These are phyloP conservation scores for Bruchidius siliquastri DNA, from an alignment of 2,888 invertebrate genomes.

Conservation along the genomic window DNA sequence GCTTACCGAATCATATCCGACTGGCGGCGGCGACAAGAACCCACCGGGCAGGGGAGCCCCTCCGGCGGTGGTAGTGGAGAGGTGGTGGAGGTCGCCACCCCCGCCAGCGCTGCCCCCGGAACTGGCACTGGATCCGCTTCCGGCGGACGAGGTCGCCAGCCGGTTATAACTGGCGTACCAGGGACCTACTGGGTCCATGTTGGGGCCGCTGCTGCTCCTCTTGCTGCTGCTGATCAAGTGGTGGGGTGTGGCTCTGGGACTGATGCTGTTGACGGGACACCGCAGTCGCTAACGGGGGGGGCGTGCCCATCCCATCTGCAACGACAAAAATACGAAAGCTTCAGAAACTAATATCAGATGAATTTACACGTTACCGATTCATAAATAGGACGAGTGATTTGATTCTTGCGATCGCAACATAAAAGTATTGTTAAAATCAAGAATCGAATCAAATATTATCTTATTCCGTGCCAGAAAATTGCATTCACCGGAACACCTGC, in stretches of 20 bases:
- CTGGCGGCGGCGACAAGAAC: constrained; percentile 69
- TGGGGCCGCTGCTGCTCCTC: constrained; percentile 7
- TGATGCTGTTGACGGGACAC: background rate
- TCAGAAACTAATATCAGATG: no score
- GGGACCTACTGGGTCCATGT: constrained; percentile 86
- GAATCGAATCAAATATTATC: no score
- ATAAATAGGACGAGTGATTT: no score
- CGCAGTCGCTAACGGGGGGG: background rate
- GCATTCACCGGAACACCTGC: no score
- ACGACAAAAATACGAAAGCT: no score
- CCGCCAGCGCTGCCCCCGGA: background rate
- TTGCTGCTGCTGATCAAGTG: background rate
- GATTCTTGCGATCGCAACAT: no score
- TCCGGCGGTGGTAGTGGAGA: constrained; percentile 47
- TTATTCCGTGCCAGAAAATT: no score
- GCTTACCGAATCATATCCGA: constrained; percentile 67
- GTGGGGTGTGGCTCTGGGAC: background rate
- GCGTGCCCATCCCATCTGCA: constrained; percentile 46
- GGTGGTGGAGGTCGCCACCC: constrained; percentile 64
- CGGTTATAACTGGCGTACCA: constrained; percentile 85
- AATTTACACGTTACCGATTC: no score
- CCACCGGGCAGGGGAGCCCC: constrained; percentile 62
- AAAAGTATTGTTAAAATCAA: no score
- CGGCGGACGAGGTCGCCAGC: constrained; percentile 59
- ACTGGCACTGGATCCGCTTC: constrained; percentile 51